A percentile compares a stretch with the other conserved stretches of the same genome.
Evolutionary conservation across 2,888 invertebrate species (phyloP).

Genomic region (Rhorus exstirpatorius): DNA sequence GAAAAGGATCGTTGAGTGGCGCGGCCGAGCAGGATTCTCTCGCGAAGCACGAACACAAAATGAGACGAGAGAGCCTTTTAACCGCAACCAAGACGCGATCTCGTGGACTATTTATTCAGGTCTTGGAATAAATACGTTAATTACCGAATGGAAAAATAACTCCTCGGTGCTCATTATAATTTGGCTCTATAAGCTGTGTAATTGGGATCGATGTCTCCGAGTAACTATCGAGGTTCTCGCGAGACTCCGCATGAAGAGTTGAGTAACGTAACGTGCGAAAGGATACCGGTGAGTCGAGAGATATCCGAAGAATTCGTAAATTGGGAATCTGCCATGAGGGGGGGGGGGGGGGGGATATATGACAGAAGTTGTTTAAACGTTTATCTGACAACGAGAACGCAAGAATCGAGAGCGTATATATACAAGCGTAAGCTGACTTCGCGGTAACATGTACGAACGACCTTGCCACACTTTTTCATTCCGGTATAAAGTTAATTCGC

Average conservation of each 20-base stretch:
- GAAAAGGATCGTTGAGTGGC: conserved; percentile 43
- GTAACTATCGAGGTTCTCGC: conserved; percentile 22
- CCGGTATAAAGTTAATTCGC: conserved; percentile 81
- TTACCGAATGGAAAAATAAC: conserved; percentile 55
- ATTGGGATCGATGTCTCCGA: conserved; percentile 52
- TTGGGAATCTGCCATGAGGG: conserved; percentile 51
- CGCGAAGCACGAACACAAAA: background rate
- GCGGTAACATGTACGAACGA: conserved; percentile 45
- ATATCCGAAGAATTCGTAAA: conserved; percentile 62
- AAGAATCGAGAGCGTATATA: conserved; percentile 11
- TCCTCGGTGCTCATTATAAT: conserved; percentile 49
- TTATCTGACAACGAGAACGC: conserved; percentile 28
- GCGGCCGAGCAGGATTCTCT: conserved; percentile 19
- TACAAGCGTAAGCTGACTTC: conserved; percentile 23
- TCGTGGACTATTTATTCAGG: conserved; percentile 46
- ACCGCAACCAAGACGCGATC: conserved; percentile 1
- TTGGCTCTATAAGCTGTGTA: conserved; percentile 35
- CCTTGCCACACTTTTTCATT: conserved; percentile 76
- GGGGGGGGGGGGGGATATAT: conserved; percentile 38
- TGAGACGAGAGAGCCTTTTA: conserved; percentile 12
- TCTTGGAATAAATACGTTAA: conserved; percentile 60
- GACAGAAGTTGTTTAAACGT: conserved; percentile 54
- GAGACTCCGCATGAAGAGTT: background rate
- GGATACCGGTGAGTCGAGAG: conserved; percentile 16
- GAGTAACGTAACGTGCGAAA: background rate